Percentiles rank a stretch among this genome's conserved stretches.
Conservation (phyloP, 2,888 invertebrate genomes). For the Anodontia alba region DNA sequence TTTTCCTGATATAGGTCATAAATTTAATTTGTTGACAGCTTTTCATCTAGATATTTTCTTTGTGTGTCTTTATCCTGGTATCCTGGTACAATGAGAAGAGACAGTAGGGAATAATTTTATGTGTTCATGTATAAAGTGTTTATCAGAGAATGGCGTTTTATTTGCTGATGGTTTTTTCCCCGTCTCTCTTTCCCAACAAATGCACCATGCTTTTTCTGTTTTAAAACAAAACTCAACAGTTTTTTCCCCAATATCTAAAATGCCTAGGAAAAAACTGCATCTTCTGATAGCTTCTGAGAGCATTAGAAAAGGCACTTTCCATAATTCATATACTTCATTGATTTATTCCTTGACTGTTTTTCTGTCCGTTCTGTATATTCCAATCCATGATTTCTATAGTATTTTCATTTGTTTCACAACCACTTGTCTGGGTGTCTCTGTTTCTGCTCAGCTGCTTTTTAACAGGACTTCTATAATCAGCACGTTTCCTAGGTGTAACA, state of each 20-base stretch:
- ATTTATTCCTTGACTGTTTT: background rate
- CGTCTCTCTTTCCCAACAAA: constrained; percentile 30
- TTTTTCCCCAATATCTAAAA: constrained; percentile 47
- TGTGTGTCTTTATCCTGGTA: too few species aligned
- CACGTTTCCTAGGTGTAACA: constrained; percentile 10
- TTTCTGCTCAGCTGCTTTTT: constrained; percentile 32
- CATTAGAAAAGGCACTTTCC: constrained; percentile 40
- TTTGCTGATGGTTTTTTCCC: constrained; percentile 32
- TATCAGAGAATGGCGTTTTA: constrained; percentile 25
- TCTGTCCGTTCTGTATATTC: constrained; percentile 8
- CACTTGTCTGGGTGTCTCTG: constrained; percentile 26
- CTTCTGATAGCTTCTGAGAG: constrained; percentile 43
- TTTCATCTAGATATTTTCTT: constrained; percentile 3
- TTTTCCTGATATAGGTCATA: constrained; percentile 24
- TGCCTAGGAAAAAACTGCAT: constrained; percentile 37
- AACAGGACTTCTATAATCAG: constrained; percentile 28
- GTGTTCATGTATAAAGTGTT: constrained; percentile 19
- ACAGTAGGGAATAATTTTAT: constrained; percentile 29
- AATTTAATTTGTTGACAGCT: constrained; percentile 26
- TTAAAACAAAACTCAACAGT: constrained; percentile 40
- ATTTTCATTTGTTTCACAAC: constrained; percentile 35
- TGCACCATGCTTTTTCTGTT: constrained; percentile 36
- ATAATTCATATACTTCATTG: constrained; percentile 19
- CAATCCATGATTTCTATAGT: constrained; percentile 18
- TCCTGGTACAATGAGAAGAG: background rate